Evolutionary conservation across 1,140 invertebrate species (phyloP).

Genomic region (Drosophila navojoa): DNA sequence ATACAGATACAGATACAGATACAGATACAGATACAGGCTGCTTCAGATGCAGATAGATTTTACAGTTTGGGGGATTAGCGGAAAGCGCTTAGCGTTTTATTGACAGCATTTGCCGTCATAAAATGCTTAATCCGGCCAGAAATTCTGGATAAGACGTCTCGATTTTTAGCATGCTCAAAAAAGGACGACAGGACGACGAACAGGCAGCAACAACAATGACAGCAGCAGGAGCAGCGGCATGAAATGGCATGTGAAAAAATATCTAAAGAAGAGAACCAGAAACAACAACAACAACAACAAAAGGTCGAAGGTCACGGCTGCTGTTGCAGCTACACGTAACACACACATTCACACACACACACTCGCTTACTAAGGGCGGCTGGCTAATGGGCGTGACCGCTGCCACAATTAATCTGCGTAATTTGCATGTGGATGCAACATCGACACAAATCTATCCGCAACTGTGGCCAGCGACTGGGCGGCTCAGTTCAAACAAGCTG

Average conservation of each 20-base stretch:
- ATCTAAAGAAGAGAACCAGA: slow-evolving; percentile 25
- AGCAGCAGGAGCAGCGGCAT: slow-evolving; percentile 8
- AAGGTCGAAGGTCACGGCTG: slow-evolving; percentile 58
- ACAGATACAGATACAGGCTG: slow-evolving; percentile 5
- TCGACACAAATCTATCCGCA: not conserved
- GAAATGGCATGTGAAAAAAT: slow-evolving; percentile 72
- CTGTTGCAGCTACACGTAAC: slow-evolving; percentile 18
- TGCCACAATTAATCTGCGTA: slow-evolving; percentile 61
- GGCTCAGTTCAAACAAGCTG: slow-evolving; percentile 45
- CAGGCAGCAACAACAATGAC: slow-evolving; percentile 25
- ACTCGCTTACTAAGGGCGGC: not conserved
- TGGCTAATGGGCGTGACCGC: slow-evolving; percentile 60
- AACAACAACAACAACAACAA: slow-evolving; percentile 26
- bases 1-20: slow-evolving; percentile 17
- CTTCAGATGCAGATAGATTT: slow-evolving; percentile 13
- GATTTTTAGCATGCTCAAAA: slow-evolving; percentile 71
- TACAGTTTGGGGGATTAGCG: slow-evolving; percentile 38
- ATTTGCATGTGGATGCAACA: slow-evolving; percentile 65
- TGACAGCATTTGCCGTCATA: slow-evolving; percentile 51
- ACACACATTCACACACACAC: slow-evolving; percentile 10
- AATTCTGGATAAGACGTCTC: slow-evolving; percentile 65
- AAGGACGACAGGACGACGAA: slow-evolving; percentile 46
- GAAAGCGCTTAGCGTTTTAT: slow-evolving; percentile 79
- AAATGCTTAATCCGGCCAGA: slow-evolving; percentile 60
- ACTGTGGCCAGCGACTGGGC: not conserved